These are phyloP conservation scores for Mola mola DNA, from an alignment of 2,113 vertebrate genomes.

Conservation along the genomic window DNA sequence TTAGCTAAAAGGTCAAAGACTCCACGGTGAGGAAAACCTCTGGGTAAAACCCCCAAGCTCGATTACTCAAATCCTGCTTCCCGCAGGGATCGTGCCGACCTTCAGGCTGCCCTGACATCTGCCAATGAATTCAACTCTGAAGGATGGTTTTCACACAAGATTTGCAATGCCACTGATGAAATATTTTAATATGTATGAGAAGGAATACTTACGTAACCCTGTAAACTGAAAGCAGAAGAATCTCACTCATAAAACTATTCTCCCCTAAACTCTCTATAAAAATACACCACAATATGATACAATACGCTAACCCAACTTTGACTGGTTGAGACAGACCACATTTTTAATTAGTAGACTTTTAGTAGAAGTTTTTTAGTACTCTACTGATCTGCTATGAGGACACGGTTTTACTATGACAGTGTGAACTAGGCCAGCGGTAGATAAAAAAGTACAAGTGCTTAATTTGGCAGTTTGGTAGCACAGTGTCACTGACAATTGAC, in stretches of 20 bases:
- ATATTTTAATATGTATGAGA: no score
- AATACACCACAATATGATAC: no score
- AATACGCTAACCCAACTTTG: no score
- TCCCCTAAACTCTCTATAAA: no score
- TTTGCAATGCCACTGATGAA: no score
- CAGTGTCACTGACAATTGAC: constrained; percentile 40
- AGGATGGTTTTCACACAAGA: constrained; percentile 22
- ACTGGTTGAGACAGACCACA: not conserved
- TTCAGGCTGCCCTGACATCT: constrained; percentile 34
- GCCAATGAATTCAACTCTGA: constrained; percentile 1
- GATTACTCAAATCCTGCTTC: constrained; percentile 18
- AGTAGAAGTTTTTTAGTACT: constrained; percentile 5
- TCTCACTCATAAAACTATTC: no score
- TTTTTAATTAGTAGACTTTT: not conserved
- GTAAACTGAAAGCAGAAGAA: no score
- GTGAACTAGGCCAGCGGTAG: constrained; percentile 17
- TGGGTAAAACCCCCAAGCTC: constrained; percentile 26
- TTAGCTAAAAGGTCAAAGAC: constrained; percentile 42
- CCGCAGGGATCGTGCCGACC: constrained; percentile 17
- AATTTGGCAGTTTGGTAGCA: constrained; percentile 30
- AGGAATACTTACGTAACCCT: no score
- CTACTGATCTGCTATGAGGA: constrained; percentile 5
- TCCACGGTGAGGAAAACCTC: constrained; percentile 22
- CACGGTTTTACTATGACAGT: constrained; percentile 8
- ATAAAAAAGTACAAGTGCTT: constrained; percentile 8